Evolutionary conservation across 1,140 invertebrate genomes (phyloP), one percentile per base, ranked within the genome.

Genomic region (Sitodiplosis mosellana): DNA sequence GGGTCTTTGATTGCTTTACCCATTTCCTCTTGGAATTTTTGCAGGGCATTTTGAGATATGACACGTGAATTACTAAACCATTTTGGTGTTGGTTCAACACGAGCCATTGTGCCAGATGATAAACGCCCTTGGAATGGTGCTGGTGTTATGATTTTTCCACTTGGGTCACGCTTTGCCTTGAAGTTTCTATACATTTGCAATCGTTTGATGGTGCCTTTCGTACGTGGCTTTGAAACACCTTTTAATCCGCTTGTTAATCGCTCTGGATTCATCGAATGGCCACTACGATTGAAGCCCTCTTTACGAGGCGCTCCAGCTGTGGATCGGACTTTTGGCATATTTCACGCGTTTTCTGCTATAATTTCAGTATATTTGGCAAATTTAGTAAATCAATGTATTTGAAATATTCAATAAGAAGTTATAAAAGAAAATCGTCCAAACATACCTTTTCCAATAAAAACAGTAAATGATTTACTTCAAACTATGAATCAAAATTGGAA

Each of bases 151-250:
- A 99, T 96, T 73, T 95, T 89, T 27, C 96, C 96, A 42, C 70
- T 73, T 56, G 74, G 79, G 69, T 98, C 81, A 49, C 94, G 76
- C 62, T 91, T 93, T 6, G 95, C 77, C 71, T 96, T 98, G 61
- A 86, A 90, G 67, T 93, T 93, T 52, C 89, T 81, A 68, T 99
- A 99, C 91, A 97, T 97, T 63, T 93, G 87, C 37, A 99, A 66
- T 38, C 95, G 73, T 61, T 92, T 94, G 46, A 99, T 98, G 0
- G 95, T 99, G 2, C 81, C 77, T 67, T 87, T 90, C 8, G 90
- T 87, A 52, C 94, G 73, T 33, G 81, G 75, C 58, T 87, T 85
- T 0, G 79, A 77, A 1, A 90, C 87, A 33, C 86, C 87, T 71
- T 86, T 81, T n/a, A 89, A 60, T 1, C 77, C 78, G 57, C 81